Conservation (phyloP, 2,888 invertebrate species). For the Oxyscelio sp. region DNA sequence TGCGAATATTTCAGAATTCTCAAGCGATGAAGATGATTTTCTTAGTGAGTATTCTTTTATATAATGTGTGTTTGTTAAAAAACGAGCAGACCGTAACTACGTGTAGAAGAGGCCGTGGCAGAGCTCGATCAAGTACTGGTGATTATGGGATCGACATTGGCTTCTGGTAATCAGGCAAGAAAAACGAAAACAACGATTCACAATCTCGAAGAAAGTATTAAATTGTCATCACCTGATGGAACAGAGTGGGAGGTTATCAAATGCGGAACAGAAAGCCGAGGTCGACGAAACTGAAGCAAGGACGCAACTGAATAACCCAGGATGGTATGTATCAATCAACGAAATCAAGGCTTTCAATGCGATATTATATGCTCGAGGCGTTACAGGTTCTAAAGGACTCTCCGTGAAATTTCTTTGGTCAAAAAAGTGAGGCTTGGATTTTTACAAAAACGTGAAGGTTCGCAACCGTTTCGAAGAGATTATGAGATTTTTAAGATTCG, state of each 20-base stretch:
- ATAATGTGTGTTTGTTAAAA: constrained; percentile 18
- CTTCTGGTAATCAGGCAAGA: constrained; percentile 15
- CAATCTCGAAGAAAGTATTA: constrained; percentile 20
- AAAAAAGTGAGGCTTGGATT: constrained; percentile 76
- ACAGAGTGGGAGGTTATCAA: constrained; percentile 13
- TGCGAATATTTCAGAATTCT: constrained; percentile 17
- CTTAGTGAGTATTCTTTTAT: constrained; percentile 27
- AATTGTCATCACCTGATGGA: constrained; percentile 30
- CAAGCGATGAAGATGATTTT: constrained; percentile 33
- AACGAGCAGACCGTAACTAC: constrained; percentile 22
- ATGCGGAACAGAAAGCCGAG: neutral
- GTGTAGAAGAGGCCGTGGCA: constrained; percentile 20
- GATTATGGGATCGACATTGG: constrained; percentile 11
- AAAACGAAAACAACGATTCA: constrained; percentile 24
- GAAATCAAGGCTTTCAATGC: too few species aligned
- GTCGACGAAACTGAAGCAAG: too few species aligned
- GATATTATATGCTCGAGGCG: constrained; percentile 79
- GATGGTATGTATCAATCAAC: too few species aligned
- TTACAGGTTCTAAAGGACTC: constrained; percentile 20
- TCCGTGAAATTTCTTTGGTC: constrained; percentile 68
- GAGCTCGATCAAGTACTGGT: constrained; percentile 24
- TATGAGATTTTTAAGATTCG: constrained; percentile 62
- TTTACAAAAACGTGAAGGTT: constrained; percentile 76
- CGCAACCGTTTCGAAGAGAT: constrained; percentile 77
- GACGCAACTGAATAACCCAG: too few species aligned